phyloP scores from a whole-genome alignment of 2,113 vertebrate species.

The Rhagologus leucostigma region DNA sequence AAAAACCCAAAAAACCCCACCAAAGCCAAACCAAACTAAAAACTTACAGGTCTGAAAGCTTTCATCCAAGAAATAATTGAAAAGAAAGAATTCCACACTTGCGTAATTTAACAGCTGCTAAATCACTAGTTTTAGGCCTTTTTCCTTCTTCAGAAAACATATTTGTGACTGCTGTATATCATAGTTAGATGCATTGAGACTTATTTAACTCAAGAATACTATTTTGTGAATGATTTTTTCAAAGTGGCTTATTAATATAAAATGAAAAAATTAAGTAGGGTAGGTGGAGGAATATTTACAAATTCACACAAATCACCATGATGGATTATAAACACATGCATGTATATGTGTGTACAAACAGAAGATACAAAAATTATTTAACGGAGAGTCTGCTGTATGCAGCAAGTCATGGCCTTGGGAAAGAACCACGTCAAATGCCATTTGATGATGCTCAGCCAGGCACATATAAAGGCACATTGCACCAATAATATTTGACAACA shows the following conservation, averaged over 20 bases:
- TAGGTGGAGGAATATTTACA: slow-evolving; percentile 28
- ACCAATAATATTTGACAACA: slow-evolving; percentile 73
- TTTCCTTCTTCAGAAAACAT: background rate
- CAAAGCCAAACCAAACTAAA: background rate
- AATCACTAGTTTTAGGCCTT: background rate
- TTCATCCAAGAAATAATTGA: background rate
- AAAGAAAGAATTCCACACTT: background rate
- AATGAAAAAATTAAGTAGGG: slow-evolving; percentile 35
- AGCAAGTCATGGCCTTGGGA: slow-evolving; percentile 54
- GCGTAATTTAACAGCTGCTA: background rate
- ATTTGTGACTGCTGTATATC: background rate
- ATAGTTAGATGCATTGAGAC: background rate
- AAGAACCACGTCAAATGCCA: slow-evolving; percentile 66
- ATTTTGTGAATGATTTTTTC: slow-evolving; percentile 26
- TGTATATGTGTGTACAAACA: background rate
- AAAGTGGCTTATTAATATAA: background rate
- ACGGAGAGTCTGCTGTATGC: background rate
- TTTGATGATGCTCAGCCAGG: slow-evolving; percentile 69
- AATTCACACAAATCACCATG: slow-evolving; percentile 24
- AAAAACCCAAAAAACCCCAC: background rate
- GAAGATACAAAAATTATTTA: slow-evolving; percentile 26
- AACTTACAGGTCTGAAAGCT: background rate
- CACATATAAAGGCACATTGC: slow-evolving; percentile 62
- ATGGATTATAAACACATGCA: background rate
- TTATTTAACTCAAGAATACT: slow-evolving; percentile 1